Evolutionary conservation across 2,113 vertebrate genomes (phyloP), one percentile per base, ranked within the genome.

Genomic region (Speoplatyrhinus poulsoni): DNA sequence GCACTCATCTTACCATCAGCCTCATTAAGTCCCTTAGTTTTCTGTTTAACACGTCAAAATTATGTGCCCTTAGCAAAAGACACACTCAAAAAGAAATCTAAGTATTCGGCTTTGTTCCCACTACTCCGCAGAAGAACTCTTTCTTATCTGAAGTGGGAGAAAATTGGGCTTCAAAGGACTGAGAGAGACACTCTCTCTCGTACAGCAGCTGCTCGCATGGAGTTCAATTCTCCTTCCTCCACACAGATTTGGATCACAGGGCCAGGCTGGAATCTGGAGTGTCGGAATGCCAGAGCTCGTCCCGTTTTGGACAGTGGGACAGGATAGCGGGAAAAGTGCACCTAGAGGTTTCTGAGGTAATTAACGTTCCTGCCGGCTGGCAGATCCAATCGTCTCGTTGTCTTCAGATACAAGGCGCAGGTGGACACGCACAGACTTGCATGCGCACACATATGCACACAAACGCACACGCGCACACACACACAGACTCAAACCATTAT

Each of bases 311-410:
- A 66, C 76, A 83, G 86, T 82, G 75, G 71, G 61, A 69, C 16
- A 54, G 17, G 86, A 88, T 88, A 84, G 86, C 3, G 72, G 66
- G 77, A 80, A 26, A 80, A 61, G 77, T 78, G 85, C 82, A 72
- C 80, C 75, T 77, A 82, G 36, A 79, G 81, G 86, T 85, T 88
- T 82, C 72, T 11, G 78, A 87, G 79, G 86, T 88, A 87, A 90
- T 90, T 89, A 89, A 86, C 65, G 80, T 80, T 86, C 65, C 73
- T 82, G 75, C 73, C 49, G 72, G 76, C 72, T 80, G 80, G 78
- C 83, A 87, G 83, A 89, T 89, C 87, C 89, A 87, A 88, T 87
- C 82, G 77, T 72, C 71, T 75, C 26, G 33, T 46, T 6, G 67
- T 76, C 78, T 26, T 77, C 57, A 13, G 70, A 76, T 59, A 60